A percentile compares a stretch with the other conserved stretches of the same genome.
These are phyloP conservation scores for Apis cerana DNA, from an alignment of 1,140 invertebrate species.

Conservation along the genomic window DNA sequence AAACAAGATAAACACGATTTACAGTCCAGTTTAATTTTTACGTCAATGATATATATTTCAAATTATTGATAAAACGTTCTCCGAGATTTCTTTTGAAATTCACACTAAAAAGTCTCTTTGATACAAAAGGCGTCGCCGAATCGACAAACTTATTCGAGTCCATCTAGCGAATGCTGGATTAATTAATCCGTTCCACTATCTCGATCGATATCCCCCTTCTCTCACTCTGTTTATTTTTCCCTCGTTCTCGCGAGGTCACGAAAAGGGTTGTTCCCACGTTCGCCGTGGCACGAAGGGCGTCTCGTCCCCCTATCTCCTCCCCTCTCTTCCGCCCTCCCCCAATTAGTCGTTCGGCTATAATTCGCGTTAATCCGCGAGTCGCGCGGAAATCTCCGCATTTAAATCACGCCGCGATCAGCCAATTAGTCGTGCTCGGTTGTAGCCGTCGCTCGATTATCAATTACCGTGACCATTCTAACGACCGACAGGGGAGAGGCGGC, in stretches of 20 bases:
- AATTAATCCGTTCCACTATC: neutral
- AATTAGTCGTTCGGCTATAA: constrained; percentile 74
- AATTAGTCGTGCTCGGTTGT: constrained; percentile 68
- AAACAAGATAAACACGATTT: too few species aligned
- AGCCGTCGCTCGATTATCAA: constrained; percentile 74
- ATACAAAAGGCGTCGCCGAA: neutral
- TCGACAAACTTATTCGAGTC: neutral
- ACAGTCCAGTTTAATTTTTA: too few species aligned
- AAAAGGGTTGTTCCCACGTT: neutral
- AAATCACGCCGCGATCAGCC: constrained; percentile 75
- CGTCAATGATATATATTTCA: too few species aligned
- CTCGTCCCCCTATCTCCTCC: neutral
- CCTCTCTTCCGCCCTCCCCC: constrained; percentile 37
- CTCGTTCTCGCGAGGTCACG: neutral
- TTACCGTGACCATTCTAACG: constrained; percentile 73
- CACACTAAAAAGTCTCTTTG: too few species aligned
- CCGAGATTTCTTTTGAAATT: too few species aligned
- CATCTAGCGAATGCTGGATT: neutral
- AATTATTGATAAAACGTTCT: too few species aligned
- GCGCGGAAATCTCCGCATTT: constrained; percentile 69
- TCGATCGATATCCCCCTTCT: neutral
- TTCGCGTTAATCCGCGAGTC: constrained; percentile 70
- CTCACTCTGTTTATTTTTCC: neutral
- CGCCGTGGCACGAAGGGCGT: neutral
- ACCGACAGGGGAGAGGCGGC: constrained; percentile 41